A percentile compares a stretch with the other conserved stretches of the same genome.
These are phyloP conservation scores for Caenorhabditis sp. DNA, from an alignment of 2,888 invertebrate species.

Conservation along the genomic window DNA sequence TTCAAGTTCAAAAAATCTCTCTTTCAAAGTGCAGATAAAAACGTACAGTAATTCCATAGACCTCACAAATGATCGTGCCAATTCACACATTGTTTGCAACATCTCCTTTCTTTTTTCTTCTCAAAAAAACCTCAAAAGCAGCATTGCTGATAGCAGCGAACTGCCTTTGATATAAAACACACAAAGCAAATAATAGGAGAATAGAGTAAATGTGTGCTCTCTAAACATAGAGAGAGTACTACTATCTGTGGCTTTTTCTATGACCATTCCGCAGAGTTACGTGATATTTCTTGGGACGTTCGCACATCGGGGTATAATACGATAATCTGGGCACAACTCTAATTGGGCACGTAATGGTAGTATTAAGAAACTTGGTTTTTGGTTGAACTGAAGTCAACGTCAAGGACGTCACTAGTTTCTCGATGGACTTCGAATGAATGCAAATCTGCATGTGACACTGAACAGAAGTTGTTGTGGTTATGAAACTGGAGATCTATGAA, in stretches of 20 bases:
- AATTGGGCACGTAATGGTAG: slow-evolving; percentile 42
- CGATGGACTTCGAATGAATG: slow-evolving; percentile 5
- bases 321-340: slow-evolving; percentile 32
- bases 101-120: too few species aligned
- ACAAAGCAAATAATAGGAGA: slow-evolving; percentile 35
- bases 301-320: slow-evolving; percentile 43
- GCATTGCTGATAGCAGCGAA: neutral
- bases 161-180: slow-evolving; percentile 31
- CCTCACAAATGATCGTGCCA: slow-evolving; percentile 7
- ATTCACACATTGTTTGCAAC: slow-evolving; percentile 3
- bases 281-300: slow-evolving; percentile 28
- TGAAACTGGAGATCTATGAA: slow-evolving; percentile 4
- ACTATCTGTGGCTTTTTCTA: slow-evolving; percentile 18
- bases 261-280: slow-evolving; percentile 25
- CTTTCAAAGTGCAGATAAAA: neutral
- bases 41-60: neutral
- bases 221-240: slow-evolving; percentile 2
- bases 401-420: slow-evolving; percentile 12
- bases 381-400: slow-evolving; percentile 2
- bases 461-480: neutral
- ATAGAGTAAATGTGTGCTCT: neutral
- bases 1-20: neutral
- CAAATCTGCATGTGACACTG: neutral
- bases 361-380: slow-evolving; percentile 12
- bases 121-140: neutral